phyloP scores from a whole-genome alignment of 2,113 vertebrate species.

The Romanogobio albipinnatus region DNA sequence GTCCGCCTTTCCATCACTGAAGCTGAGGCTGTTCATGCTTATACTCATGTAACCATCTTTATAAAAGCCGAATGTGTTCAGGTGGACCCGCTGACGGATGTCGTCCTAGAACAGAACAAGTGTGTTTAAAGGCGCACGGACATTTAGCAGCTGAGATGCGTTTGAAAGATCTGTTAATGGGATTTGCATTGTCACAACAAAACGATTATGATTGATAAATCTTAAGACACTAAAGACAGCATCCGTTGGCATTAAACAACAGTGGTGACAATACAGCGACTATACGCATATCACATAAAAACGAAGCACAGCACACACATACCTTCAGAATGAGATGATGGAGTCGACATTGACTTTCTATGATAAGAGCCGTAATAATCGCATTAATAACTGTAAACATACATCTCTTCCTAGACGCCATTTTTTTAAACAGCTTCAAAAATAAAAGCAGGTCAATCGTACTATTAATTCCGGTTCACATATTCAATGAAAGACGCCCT shows the following conservation, averaged over 20 bases:
- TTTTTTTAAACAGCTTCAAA: slow-evolving; percentile 51
- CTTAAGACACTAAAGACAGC: neutral
- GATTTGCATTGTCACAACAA: neutral
- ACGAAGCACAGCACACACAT: neutral
- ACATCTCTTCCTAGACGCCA: slow-evolving; percentile 61
- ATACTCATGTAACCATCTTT: slow-evolving; percentile 83
- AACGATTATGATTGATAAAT: slow-evolving; percentile 1
- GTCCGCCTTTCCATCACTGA: slow-evolving; percentile 56
- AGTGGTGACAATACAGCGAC: neutral
- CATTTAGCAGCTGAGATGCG: neutral
- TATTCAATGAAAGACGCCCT: neutral
- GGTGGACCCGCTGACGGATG: slow-evolving; percentile 83
- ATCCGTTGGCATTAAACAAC: neutral
- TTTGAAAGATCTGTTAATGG: neutral
- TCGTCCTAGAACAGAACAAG: slow-evolving; percentile 74
- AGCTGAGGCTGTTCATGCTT: slow-evolving; percentile 75
- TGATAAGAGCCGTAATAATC: slow-evolving; percentile 51
- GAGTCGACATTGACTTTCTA: slow-evolving; percentile 49
- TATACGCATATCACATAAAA: neutral
- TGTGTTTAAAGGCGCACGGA: neutral
- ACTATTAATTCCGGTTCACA: slow-evolving; percentile 49
- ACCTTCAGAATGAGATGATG: slow-evolving; percentile 64
- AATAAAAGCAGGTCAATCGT: slow-evolving; percentile 2
- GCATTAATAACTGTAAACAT: slow-evolving; percentile 45
- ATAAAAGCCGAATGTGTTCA: slow-evolving; percentile 89